Conservation (phyloP, 2,888 invertebrate species). For the Lasioglossum marginatum region DNA sequence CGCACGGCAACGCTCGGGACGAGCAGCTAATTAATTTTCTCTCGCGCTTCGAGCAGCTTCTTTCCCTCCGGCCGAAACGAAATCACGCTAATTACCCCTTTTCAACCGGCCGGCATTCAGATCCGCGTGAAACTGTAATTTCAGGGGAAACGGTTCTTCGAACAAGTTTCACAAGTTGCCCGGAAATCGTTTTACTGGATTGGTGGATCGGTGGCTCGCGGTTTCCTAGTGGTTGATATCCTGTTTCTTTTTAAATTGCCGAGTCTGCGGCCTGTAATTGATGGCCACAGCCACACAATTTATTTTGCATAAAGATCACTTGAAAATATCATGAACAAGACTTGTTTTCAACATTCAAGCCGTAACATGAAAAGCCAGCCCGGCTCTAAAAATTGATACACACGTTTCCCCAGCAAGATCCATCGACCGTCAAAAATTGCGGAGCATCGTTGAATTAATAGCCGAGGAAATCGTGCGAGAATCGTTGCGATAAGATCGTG, state of each 20-base stretch:
- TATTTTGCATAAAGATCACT: too few species aligned
- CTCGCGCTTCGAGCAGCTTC: conserved; percentile 14
- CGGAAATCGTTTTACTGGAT: conserved; percentile 13
- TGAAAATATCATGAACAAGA: too few species aligned
- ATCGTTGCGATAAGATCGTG: not conserved
- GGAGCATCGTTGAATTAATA: not conserved
- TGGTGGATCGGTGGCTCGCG: conserved; percentile 22
- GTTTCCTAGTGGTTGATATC: not conserved
- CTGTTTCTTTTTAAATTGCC: not conserved
- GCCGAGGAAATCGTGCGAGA: not conserved
- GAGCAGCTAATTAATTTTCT: conserved; percentile 44
- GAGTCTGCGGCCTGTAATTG: too few species aligned
- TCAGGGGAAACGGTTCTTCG: not conserved
- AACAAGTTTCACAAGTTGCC: conserved; percentile 27
- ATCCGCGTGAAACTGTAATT: conserved; percentile 41
- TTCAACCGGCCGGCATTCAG: conserved; percentile 27
- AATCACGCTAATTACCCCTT: conserved; percentile 51
- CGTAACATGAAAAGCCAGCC: not conserved
- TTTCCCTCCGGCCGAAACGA: conserved; percentile 23
- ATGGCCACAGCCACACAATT: too few species aligned
- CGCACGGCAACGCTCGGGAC: not conserved
- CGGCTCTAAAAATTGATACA: not conserved
- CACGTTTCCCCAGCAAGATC: not conserved
- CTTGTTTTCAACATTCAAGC: too few species aligned
- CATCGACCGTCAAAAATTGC: not conserved